A percentile compares a stretch with the other conserved stretches of the same genome.
Conservation (phyloP, 2,888 invertebrate genomes). For the Drosophila lacicola region DNA sequence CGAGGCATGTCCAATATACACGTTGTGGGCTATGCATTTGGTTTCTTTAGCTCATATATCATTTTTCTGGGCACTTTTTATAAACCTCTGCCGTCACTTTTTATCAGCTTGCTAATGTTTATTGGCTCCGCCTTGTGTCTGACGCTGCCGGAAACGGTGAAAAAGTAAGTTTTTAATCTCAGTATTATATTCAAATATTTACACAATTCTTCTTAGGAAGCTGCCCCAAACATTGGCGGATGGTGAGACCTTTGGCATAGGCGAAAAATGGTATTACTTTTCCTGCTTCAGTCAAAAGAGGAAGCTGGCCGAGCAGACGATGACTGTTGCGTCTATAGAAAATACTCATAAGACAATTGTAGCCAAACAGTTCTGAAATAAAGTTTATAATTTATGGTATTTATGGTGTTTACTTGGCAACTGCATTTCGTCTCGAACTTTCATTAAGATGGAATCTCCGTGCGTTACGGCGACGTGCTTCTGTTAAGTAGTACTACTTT, state of each 20-base stretch:
- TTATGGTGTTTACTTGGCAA: background rate
- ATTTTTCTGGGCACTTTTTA: conserved; percentile 85
- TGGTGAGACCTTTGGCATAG: conserved; percentile 87
- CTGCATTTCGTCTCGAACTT: conserved; percentile 8
- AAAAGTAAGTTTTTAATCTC: conserved; percentile 68
- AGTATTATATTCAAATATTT: background rate
- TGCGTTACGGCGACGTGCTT: too few relatives aligned
- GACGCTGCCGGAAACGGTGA: conserved; percentile 87
- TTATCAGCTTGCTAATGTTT: conserved; percentile 86
- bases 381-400: conserved; percentile 33
- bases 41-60: conserved; percentile 87
- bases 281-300: conserved; percentile 75
- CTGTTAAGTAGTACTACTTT: background rate
- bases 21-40: conserved; percentile 87
- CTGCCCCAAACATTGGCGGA: conserved; percentile 87
- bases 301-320: conserved; percentile 10
- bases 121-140: conserved; percentile 86
- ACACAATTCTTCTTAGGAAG: conserved; percentile 71
- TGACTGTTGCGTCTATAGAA: conserved; percentile 12
- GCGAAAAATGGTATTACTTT: conserved; percentile 86
- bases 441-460: background rate
- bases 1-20: conserved; percentile 88
- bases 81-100: conserved; percentile 86
- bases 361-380: conserved; percentile 34
- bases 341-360: conserved; percentile 18